These are phyloP conservation scores for Morus bassanus DNA, from an alignment of 2,797 vertebrate genomes.

Conservation along the genomic window DNA sequence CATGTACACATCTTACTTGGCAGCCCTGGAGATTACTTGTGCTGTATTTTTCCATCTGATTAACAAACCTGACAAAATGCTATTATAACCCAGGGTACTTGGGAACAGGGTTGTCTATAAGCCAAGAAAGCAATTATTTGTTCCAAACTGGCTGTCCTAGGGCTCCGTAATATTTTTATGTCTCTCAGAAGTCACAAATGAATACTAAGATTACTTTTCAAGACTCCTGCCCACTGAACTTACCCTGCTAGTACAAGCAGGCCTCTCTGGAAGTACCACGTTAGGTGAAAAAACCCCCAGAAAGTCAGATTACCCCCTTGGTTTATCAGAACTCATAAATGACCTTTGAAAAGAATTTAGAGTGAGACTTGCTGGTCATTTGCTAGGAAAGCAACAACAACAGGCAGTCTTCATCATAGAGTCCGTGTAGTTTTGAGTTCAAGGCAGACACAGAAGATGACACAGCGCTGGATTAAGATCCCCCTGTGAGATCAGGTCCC, in stretches of 20 bases:
- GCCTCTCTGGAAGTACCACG: neutral
- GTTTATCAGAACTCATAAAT: neutral
- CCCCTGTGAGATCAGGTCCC: neutral
- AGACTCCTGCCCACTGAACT: neutral
- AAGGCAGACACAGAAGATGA: neutral
- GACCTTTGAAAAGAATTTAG: neutral
- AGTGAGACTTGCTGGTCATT: neutral
- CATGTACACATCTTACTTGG: neutral
- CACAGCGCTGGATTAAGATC: neutral
- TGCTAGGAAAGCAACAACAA: neutral
- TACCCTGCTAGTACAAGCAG: neutral
- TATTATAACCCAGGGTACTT: neutral
- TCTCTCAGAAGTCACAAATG: neutral
- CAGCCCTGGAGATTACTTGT: neutral
- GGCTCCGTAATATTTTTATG: neutral
- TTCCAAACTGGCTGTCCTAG: neutral
- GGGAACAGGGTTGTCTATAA: neutral
- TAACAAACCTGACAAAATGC: neutral
- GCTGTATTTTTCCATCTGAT: slow-evolving; percentile 57
- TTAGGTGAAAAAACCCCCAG: neutral
- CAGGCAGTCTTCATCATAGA: neutral
- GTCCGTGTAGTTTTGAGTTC: neutral
- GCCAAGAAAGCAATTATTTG: slow-evolving; percentile 40
- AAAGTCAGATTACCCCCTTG: neutral
- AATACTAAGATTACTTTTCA: neutral